Conservation (phyloP, 2,888 invertebrate genomes). For the Oithona nana region DNA sequence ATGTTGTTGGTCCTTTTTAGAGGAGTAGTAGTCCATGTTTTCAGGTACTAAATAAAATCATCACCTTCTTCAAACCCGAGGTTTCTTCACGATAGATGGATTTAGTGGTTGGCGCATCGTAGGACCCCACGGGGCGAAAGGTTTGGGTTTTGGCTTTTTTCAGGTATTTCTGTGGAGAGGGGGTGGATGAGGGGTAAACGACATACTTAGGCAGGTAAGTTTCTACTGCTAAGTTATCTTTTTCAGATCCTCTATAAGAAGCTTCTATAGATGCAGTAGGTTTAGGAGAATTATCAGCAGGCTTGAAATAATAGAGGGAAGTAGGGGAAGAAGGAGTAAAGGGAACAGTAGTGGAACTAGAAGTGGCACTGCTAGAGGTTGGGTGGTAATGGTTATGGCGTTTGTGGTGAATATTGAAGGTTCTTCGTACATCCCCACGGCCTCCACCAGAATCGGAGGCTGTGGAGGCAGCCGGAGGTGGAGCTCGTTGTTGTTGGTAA, state of each 20-base stretch:
- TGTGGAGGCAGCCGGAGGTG: too few relatives aligned
- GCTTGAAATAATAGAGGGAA: not conserved
- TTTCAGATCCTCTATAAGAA: not conserved
- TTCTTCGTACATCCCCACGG: too few relatives aligned
- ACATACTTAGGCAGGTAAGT: too few relatives aligned
- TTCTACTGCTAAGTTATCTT: not conserved
- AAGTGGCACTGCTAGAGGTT: too few relatives aligned
- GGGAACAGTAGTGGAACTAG: not conserved
- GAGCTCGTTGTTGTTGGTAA: too few relatives aligned
- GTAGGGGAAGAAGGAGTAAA: not conserved
- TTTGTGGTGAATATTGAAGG: not conserved
- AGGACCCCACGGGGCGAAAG: not conserved
- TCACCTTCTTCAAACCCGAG: too few relatives aligned
- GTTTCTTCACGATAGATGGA: not conserved
- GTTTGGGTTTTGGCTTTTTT: not conserved
- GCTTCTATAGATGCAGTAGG: not conserved
- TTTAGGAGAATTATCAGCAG: not conserved
- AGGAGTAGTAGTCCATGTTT: too few relatives aligned
- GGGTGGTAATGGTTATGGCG: too few relatives aligned
- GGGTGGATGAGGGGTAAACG: not conserved
- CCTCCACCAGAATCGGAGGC: too few relatives aligned
- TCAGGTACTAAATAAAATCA: too few relatives aligned
- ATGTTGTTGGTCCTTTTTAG: too few relatives aligned
- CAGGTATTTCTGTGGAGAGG: not conserved
- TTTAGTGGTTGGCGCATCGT: not conserved